A percentile compares a stretch with the other conserved stretches of the same genome.
phyloP scores from a whole-genome alignment of 2,888 invertebrate species.

The Orthosia cruda region DNA sequence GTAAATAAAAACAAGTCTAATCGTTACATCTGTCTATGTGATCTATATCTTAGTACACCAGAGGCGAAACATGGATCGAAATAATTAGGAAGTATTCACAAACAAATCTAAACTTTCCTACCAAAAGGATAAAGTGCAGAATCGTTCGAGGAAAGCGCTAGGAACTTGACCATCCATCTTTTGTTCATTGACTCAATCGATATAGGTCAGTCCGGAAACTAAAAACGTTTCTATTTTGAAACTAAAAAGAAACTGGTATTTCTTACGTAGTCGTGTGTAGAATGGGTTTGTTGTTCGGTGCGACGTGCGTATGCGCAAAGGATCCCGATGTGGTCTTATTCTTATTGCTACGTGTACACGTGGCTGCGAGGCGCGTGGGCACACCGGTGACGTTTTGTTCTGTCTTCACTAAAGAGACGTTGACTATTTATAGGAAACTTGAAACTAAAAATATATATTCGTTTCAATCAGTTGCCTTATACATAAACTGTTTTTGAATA shows the following conservation, averaged over 20 bases:
- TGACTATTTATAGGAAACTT: conserved; percentile 30
- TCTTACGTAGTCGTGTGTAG: conserved; percentile 49
- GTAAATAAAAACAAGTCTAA: conserved; percentile 65
- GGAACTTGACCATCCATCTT: conserved; percentile 79
- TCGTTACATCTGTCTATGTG: conserved; percentile 64
- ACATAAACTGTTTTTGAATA: background rate
- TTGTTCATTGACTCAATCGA: conserved; percentile 83
- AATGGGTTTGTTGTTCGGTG: conserved; percentile 49
- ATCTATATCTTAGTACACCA: conserved; percentile 68
- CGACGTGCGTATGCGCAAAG: conserved; percentile 51
- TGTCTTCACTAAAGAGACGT: conserved; percentile 26
- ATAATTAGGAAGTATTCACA: conserved; percentile 60
- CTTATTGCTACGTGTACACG: conserved; percentile 32
- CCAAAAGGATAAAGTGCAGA: conserved; percentile 34
- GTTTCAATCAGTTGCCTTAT: conserved; percentile 9
- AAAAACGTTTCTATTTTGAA: conserved; percentile 79
- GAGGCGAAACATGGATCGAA: conserved; percentile 62
- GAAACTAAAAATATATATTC: conserved; percentile 33
- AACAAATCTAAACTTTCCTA: conserved; percentile 51
- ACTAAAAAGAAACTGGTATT: conserved; percentile 67
- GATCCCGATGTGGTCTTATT: conserved; percentile 39
- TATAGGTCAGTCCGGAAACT: conserved; percentile 85
- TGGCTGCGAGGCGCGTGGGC: conserved; percentile 22
- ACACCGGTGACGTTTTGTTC: conserved; percentile 25
- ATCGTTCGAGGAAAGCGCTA: conserved; percentile 34